These are phyloP conservation scores for Ectobius pallidus DNA, from an alignment of 2,888 invertebrate genomes.

Conservation along the genomic window DNA sequence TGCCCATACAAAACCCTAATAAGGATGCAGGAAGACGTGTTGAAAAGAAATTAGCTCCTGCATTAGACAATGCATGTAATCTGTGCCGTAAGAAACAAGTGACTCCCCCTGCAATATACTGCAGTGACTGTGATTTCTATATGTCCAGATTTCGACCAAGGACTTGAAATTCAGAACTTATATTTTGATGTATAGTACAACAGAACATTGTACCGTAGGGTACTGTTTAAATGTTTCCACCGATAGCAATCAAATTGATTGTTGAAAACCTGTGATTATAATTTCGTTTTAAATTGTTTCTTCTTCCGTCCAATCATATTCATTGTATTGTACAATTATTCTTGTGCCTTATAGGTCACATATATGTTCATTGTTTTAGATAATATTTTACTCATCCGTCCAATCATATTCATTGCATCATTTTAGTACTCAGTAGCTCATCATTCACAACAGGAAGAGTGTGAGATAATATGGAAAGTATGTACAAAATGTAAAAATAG, in stretches of 20 bases:
- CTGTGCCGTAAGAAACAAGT: constrained; percentile 87
- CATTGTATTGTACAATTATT: neutral
- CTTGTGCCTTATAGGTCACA: no score
- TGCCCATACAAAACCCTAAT: neutral
- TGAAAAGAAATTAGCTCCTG: constrained; percentile 58
- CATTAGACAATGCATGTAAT: constrained; percentile 71
- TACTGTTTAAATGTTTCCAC: neutral
- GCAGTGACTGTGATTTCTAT: constrained; percentile 91
- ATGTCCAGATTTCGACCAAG: constrained; percentile 82
- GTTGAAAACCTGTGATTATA: constrained; percentile 14
- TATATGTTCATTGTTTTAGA: no score
- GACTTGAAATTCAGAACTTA: constrained; percentile 52
- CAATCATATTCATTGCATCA: constrained; percentile 2
- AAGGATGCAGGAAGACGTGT: neutral
- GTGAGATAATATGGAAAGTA: neutral
- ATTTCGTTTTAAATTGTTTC: neutral
- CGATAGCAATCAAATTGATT: neutral
- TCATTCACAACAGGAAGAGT: neutral
- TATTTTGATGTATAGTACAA: neutral
- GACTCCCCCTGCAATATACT: constrained; percentile 78
- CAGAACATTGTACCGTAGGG: neutral
- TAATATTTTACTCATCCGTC: neutral
- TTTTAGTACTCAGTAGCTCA: neutral
- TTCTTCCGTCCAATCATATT: neutral
- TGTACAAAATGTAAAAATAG: neutral